Percentiles rank a stretch among this genome's conserved stretches.
phyloP scores from a whole-genome alignment of 1,140 invertebrate species.

The Oedothorax gibbosus region DNA sequence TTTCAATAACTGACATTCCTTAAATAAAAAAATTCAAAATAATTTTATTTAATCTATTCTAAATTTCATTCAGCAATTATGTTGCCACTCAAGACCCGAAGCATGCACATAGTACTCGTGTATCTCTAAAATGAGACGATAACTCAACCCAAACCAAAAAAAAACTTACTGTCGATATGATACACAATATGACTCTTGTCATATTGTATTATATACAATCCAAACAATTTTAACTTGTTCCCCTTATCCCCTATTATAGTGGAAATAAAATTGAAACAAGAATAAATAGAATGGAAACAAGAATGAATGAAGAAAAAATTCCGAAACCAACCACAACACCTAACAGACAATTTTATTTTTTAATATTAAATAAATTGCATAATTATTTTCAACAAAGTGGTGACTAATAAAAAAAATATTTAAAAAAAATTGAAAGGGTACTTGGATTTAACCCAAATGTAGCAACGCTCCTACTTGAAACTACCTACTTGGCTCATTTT shows the following conservation, averaged over 20 bases:
- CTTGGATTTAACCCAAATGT: constrained; percentile 1
- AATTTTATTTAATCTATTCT: too few species aligned
- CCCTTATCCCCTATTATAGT: neutral
- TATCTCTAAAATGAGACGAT: too few species aligned
- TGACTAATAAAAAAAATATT: neutral
- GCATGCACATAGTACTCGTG: too few species aligned
- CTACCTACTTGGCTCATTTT: neutral
- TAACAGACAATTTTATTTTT: neutral
- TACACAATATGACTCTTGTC: too few species aligned
- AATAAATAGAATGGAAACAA: neutral
- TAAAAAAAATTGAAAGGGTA: neutral
- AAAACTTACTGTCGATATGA: too few species aligned
- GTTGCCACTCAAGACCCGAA: too few species aligned
- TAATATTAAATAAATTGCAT: neutral
- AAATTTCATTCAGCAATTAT: too few species aligned
- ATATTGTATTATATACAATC: too few species aligned
- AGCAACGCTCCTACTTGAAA: neutral
- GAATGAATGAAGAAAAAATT: neutral
- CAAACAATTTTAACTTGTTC: too few species aligned
- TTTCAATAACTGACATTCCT: too few species aligned
- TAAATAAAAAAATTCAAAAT: too few species aligned
- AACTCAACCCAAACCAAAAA: too few species aligned
- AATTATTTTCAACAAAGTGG: neutral
- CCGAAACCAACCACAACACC: neutral
- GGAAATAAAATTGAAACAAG: neutral